Percentiles rank a stretch among this genome's conserved stretches.
Evolutionary conservation across 2,113 vertebrate genomes (phyloP).

Genomic region (Maccullochella peelii): DNA sequence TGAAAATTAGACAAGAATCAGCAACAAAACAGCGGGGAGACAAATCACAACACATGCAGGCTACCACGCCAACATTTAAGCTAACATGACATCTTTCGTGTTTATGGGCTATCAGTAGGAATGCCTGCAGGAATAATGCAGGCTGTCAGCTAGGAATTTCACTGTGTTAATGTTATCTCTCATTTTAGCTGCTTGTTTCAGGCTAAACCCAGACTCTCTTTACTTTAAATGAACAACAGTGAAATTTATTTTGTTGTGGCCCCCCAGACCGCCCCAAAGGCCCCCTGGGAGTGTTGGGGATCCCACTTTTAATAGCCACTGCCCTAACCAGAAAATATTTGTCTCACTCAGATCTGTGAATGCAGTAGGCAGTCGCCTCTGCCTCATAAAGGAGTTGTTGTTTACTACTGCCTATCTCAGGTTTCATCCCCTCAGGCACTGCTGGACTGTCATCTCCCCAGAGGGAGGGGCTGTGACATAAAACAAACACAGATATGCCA

Average conservation of each 20-base stretch:
- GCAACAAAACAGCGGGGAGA: not conserved
- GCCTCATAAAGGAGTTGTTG: slow-evolving; percentile 79
- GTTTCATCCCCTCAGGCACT: slow-evolving; percentile 78
- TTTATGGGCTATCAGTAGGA: not conserved
- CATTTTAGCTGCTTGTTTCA: not conserved
- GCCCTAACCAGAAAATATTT: slow-evolving; percentile 52
- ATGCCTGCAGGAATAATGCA: no score
- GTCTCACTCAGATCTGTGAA: slow-evolving; percentile 56
- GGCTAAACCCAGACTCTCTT: not conserved
- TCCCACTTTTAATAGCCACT: slow-evolving; percentile 37
- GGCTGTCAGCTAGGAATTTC: not conserved
- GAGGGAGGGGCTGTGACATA: slow-evolving; percentile 77
- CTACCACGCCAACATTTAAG: not conserved
- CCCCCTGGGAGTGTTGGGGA: not conserved
- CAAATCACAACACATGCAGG: not conserved
- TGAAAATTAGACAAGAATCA: not conserved
- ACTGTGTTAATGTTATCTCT: not conserved
- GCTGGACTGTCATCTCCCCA: slow-evolving; percentile 73
- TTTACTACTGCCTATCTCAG: slow-evolving; percentile 78
- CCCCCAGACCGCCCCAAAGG: not conserved
- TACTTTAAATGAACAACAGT: slow-evolving; percentile 27
- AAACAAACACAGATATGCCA: slow-evolving; percentile 78
- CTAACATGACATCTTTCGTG: not conserved
- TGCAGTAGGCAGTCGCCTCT: slow-evolving; percentile 58
- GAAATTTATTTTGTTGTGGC: not conserved